These are phyloP conservation scores for Neodiprion virginianus DNA, from an alignment of 1,140 invertebrate genomes.

Conservation along the genomic window DNA sequence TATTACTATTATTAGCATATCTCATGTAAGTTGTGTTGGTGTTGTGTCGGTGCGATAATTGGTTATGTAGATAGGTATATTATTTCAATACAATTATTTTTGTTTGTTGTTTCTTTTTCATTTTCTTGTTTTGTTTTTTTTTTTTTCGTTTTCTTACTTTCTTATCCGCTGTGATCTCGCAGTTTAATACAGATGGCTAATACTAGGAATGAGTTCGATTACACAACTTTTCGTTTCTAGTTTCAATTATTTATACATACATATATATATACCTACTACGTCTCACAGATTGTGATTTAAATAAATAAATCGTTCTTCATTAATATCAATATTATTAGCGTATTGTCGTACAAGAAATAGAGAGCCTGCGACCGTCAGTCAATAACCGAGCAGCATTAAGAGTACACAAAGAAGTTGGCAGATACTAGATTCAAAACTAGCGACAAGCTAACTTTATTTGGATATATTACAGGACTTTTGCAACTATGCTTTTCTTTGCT, in stretches of 20 bases:
- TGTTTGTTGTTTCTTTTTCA: conserved; percentile 23
- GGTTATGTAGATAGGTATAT: conserved; percentile 26
- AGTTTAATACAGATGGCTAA: background rate
- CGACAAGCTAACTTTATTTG: too few species aligned
- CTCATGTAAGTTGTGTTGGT: conserved; percentile 28
- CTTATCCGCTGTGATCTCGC: too few species aligned
- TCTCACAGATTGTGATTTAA: background rate
- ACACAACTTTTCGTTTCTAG: conserved; percentile 16
- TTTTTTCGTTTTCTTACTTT: too few species aligned
- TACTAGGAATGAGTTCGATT: conserved; percentile 12
- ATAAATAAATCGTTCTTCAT: conserved; percentile 10
- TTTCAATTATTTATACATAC: conserved; percentile 17
- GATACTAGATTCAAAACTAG: too few species aligned
- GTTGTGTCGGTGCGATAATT: conserved; percentile 27
- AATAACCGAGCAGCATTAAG: too few species aligned
- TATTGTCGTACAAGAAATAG: too few species aligned
- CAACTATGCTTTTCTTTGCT: too few species aligned
- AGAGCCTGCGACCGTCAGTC: too few species aligned
- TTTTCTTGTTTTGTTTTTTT: background rate
- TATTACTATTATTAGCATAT: conserved; percentile 37
- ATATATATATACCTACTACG: conserved; percentile 23
- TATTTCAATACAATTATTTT: conserved; percentile 24
- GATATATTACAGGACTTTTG: too few species aligned
- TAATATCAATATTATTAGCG: conserved; percentile 24
- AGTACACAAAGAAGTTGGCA: too few species aligned